A percentile compares a stretch with the other conserved stretches of the same genome.
Evolutionary conservation across 1,140 invertebrate genomes (phyloP).

Genomic region (Drosophila dunni): DNA sequence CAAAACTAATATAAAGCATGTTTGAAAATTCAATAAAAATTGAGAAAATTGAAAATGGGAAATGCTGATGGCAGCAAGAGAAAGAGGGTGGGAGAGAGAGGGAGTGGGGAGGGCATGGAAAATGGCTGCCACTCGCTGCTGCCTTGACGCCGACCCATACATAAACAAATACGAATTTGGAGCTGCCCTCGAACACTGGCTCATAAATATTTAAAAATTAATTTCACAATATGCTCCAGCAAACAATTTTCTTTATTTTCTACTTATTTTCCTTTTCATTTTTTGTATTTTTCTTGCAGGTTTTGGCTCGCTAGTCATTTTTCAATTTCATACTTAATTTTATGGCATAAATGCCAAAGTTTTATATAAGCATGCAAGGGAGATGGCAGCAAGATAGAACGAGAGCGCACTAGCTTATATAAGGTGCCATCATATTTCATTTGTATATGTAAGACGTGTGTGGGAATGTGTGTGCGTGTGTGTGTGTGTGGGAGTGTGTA

Average conservation of each 20-base stretch:
- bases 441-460: slow-evolving; percentile 24
- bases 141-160: slow-evolving; percentile 26
- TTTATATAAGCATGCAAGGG: slow-evolving; percentile 43
- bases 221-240: slow-evolving; percentile 75
- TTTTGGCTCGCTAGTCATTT: slow-evolving; percentile 65
- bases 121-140: background rate
- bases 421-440: slow-evolving; percentile 72
- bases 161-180: slow-evolving; percentile 61
- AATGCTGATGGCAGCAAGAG: background rate
- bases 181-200: slow-evolving; percentile 38
- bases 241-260: slow-evolving; percentile 10
- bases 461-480: slow-evolving; percentile 15
- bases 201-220: slow-evolving; percentile 84
- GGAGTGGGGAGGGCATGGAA: background rate
- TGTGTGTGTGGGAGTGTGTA: slow-evolving; percentile 36
- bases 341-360: slow-evolving; percentile 82
- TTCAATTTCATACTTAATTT: slow-evolving; percentile 83
- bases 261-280: background rate
- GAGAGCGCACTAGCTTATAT: slow-evolving; percentile 52
- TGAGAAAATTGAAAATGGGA: slow-evolving; percentile 50
- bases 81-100: background rate
- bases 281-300: slow-evolving; percentile 6
- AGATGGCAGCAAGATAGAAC: background rate
- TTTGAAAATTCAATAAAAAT: slow-evolving; percentile 70
- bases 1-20: slow-evolving; percentile 25